Evolutionary conservation across 2,888 invertebrate genomes (phyloP).

Genomic region (Mayetiola destructor): DNA sequence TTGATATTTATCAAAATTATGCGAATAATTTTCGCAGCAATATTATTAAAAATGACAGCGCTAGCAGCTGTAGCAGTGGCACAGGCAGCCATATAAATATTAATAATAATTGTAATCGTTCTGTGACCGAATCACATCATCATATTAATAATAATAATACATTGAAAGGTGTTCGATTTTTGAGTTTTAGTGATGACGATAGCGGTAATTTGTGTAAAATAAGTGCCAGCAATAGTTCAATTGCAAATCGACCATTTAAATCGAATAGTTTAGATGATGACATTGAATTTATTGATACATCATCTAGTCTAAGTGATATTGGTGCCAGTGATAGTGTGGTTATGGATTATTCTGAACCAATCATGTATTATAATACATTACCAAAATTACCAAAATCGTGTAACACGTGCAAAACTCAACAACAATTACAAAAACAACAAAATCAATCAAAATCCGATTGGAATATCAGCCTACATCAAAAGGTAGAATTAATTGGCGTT

Average conservation of each 20-base stretch:
- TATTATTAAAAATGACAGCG: slow-evolving; percentile 7
- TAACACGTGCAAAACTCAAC: slow-evolving; percentile 16
- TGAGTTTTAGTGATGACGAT: slow-evolving; percentile 6
- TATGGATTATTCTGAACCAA: not conserved
- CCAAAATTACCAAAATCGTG: slow-evolving; percentile 16
- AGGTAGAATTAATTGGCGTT: not conserved
- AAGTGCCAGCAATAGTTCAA: slow-evolving; percentile 4
- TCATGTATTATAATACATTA: slow-evolving; percentile 3
- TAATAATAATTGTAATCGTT: not conserved
- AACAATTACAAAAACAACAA: slow-evolving; percentile 1
- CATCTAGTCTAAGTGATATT: slow-evolving; percentile 17
- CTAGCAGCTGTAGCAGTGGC: slow-evolving; percentile 8
- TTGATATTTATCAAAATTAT: slow-evolving; percentile 14
- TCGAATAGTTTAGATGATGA: slow-evolving; percentile 13
- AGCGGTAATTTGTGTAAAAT: slow-evolving; percentile 8
- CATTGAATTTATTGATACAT: slow-evolving; percentile 18
- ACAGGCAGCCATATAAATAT: slow-evolving; percentile 4
- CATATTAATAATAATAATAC: slow-evolving; percentile 5
- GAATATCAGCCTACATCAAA: slow-evolving; percentile 14
- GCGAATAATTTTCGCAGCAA: not conserved
- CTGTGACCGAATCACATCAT: not conserved
- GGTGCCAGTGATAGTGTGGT: slow-evolving; percentile 8
- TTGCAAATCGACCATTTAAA: slow-evolving; percentile 8
- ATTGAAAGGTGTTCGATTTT: not conserved
- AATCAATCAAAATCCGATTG: slow-evolving; percentile 17